These are phyloP conservation scores for Lottia gigantea DNA, from an alignment of 2,888 invertebrate genomes.

Conservation along the genomic window DNA sequence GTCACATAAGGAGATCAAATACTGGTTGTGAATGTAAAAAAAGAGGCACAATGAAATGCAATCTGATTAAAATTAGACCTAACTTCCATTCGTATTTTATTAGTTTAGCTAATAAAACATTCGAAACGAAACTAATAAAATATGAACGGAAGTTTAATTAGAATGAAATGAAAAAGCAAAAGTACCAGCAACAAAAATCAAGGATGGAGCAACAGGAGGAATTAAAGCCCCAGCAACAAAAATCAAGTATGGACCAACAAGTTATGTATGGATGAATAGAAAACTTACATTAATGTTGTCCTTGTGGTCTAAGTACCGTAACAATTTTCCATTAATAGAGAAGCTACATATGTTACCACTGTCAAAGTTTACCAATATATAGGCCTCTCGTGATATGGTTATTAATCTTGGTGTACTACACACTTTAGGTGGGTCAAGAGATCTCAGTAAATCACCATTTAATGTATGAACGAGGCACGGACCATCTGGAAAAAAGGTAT, in stretches of 20 bases:
- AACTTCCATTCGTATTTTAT: too few relatives aligned
- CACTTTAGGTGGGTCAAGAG: slow-evolving; percentile 81
- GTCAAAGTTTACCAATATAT: slow-evolving; percentile 93
- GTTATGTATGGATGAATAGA: too few relatives aligned
- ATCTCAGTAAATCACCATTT: slow-evolving; percentile 93
- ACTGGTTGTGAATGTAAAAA: too few relatives aligned
- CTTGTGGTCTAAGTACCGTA: slow-evolving; percentile 91
- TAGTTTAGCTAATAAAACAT: too few relatives aligned
- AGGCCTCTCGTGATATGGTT: slow-evolving; percentile 94
- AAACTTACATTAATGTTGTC: slow-evolving; percentile 88
- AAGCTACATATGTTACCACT: slow-evolving; percentile 91
- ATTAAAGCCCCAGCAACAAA: background rate
- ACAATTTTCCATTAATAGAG: slow-evolving; percentile 91
- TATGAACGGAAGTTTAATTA: too few relatives aligned
- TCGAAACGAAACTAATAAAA: too few relatives aligned
- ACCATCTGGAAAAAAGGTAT: slow-evolving; percentile 77
- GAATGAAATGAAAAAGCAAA: background rate
- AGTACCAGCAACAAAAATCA: background rate
- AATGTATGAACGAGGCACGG: slow-evolving; percentile 98
- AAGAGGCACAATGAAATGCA: too few relatives aligned
- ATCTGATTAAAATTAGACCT: too few relatives aligned
- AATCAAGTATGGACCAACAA: too few relatives aligned
- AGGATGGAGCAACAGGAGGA: too few relatives aligned
- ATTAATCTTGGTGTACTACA: slow-evolving; percentile 83
- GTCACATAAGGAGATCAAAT: too few relatives aligned